Percentiles rank a stretch among this genome's conserved stretches.
Evolutionary conservation across 92 coral and sea anemone genomes (phyloP).

Genomic region (Umimayanthus chanpuru): DNA sequence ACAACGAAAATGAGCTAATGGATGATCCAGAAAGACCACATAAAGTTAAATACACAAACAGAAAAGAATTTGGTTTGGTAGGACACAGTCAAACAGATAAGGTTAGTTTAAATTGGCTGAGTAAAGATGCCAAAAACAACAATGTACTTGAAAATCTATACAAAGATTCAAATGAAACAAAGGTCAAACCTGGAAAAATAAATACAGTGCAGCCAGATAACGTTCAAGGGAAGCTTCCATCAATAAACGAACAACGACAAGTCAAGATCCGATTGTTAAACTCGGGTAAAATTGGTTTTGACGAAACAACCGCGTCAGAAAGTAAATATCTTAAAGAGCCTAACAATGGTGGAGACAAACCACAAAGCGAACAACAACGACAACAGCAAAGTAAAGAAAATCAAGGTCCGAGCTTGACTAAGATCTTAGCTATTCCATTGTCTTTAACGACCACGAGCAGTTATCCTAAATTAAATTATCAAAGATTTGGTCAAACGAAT

Average conservation of each 20-base stretch:
- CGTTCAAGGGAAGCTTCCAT: not conserved
- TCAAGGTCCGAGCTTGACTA: not conserved
- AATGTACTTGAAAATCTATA: too few species aligned
- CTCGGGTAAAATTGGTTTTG: not conserved
- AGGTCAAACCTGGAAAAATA: not conserved
- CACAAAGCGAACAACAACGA: not conserved
- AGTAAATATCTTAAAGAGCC: not conserved
- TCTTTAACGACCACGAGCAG: not conserved
- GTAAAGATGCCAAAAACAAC: not conserved
- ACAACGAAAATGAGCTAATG: not conserved
- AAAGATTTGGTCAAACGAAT: not conserved
- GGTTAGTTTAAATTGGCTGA: not conserved
- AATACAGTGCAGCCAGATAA: not conserved
- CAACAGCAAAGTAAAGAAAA: not conserved
- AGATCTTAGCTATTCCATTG: slow-evolving; percentile 1
- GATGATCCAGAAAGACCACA: not conserved
- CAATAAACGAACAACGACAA: not conserved
- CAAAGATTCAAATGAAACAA: not conserved
- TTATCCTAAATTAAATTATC: not conserved
- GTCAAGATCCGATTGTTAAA: not conserved
- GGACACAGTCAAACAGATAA: not conserved
- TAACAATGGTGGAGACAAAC: not conserved
- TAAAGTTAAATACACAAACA: not conserved
- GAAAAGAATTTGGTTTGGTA: not conserved
- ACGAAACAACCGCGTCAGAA: not conserved